Evolutionary conservation across 53 echinoderm and acorn worm genomes (phyloP).

Genomic region (Pentamera pediparva): DNA sequence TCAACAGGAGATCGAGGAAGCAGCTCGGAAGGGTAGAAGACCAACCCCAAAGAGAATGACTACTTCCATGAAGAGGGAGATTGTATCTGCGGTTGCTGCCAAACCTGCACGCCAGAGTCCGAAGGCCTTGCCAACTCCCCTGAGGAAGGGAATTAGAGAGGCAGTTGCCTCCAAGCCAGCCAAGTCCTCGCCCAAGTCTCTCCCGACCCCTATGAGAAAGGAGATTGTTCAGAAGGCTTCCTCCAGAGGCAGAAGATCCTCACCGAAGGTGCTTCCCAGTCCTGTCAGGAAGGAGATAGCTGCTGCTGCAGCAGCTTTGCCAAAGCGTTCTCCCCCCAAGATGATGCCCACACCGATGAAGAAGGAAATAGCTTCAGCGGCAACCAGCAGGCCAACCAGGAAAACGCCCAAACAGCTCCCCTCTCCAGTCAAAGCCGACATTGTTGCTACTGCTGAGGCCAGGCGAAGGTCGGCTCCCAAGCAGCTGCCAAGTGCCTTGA

Average conservation of each 20-base stretch:
- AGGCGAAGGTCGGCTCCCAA: constrained; percentile 46
- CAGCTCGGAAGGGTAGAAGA: constrained; percentile 3
- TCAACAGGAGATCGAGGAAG: constrained; percentile 29
- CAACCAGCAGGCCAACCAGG: not conserved
- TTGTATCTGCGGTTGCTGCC: constrained; percentile 5
- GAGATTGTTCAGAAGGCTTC: constrained; percentile 35
- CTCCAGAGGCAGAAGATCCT: not conserved
- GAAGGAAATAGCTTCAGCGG: constrained; percentile 37
- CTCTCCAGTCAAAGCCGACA: constrained; percentile 59
- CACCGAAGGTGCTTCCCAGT: constrained; percentile 41
- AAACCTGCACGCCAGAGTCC: not conserved
- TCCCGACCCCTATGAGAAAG: constrained; percentile 38
- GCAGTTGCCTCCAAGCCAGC: constrained; percentile 30
- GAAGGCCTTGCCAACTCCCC: constrained; percentile 31
- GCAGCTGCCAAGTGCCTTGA: constrained; percentile 39
- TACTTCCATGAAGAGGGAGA: constrained; percentile 16
- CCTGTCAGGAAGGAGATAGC: constrained; percentile 58
- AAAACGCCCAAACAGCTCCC: constrained; percentile 53
- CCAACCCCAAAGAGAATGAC: constrained; percentile 32
- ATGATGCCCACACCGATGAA: constrained; percentile 43
- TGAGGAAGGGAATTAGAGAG: constrained; percentile 58
- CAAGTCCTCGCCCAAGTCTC: constrained; percentile 30
- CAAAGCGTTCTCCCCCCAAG: constrained; percentile 8
- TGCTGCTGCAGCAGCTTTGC: not conserved
- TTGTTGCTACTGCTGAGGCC: constrained; percentile 32